Base-by-base conservation (phyloP, 1,140 invertebrate species). In the Melitaea cinxia region DNA sequence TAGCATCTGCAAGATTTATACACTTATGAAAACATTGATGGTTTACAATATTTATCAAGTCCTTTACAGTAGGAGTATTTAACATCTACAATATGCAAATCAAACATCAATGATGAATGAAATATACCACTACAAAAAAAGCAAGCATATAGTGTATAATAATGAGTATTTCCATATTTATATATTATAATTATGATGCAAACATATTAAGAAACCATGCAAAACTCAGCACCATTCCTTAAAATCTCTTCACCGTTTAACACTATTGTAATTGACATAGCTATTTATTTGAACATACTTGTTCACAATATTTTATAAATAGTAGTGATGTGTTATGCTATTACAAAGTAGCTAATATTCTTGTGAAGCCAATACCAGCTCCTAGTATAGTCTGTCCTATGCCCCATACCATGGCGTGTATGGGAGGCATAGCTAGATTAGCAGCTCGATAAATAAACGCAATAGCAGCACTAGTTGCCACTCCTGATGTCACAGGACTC, bases 341-440 rank as follows among this genome's bases (percentile, higher is more conserved):
- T 95, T 95, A 98, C 78, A 99, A 93, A 39, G 97, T 98, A 54
- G 97, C 97, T 77, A 98, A 92, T 70, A 99, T 97, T 82, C 97
- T 94, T 54, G 97, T 97, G 78, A 98, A 98, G 24, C 97, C 97
- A 66, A 98, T 94, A 72, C 96, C 95, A 58, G 96, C 95, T 28
- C 96, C 95, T 33, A 97, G 84, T 52, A 97, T 92, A n/a, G 97
- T 98, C 89, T 98, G 97, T 65, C 97, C 97, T 37, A 97, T 94
- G 52, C 98, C 98, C 96, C 97, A 99, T 54, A 98, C 93, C 78
- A 98, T 93, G 26, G 97, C 97, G 91, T 98, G 97, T 53, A 97
- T 93, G 17, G 96, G 96, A 59, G 94, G 94, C 97, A 99, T 97
- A 78, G 94, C 94, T 85, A 98, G 93, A 80, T 94, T 95, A 23